Conservation (phyloP, 2,113 vertebrate genomes). For the Tyto alba region DNA sequence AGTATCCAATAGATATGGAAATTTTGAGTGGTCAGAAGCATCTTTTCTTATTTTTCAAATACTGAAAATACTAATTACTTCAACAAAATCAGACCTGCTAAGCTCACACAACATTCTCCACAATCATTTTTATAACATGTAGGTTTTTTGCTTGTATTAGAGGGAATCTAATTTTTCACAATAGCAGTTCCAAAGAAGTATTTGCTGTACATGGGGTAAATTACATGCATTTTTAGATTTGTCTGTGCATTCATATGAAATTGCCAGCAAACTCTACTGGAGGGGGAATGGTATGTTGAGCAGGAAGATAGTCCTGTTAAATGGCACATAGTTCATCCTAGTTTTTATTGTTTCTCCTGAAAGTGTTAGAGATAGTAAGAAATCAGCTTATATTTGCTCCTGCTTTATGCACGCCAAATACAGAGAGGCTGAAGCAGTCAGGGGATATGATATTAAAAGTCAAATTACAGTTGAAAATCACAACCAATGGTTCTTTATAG, state of each 20-base stretch:
- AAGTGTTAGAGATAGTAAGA: constrained; percentile 51
- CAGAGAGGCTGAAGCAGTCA: background rate
- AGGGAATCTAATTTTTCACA: constrained; percentile 47
- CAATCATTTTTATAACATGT: background rate
- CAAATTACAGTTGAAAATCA: constrained; percentile 20
- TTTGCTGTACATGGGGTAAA: constrained; percentile 20
- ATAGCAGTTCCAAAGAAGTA: constrained; percentile 17
- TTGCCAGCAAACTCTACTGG: constrained; percentile 3
- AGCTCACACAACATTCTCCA: background rate
- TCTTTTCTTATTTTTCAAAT: background rate
- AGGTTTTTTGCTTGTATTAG: constrained; percentile 2
- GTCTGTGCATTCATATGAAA: constrained; percentile 42
- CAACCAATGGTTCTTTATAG: background rate
- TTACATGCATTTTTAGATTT: constrained; percentile 21
- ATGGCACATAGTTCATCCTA: constrained; percentile 4
- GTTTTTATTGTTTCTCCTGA: constrained; percentile 18
- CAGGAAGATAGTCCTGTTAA: background rate
- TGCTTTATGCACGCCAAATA: background rate
- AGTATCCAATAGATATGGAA: background rate
- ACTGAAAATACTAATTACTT: background rate
- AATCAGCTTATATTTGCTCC: constrained; percentile 43
- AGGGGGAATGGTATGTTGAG: background rate
- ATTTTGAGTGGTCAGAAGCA: background rate
- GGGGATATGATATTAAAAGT: constrained; percentile 36
- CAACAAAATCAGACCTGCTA: constrained; percentile 17